phyloP scores from a whole-genome alignment of 2,113 vertebrate genomes.

The Chionodraco myersi region DNA sequence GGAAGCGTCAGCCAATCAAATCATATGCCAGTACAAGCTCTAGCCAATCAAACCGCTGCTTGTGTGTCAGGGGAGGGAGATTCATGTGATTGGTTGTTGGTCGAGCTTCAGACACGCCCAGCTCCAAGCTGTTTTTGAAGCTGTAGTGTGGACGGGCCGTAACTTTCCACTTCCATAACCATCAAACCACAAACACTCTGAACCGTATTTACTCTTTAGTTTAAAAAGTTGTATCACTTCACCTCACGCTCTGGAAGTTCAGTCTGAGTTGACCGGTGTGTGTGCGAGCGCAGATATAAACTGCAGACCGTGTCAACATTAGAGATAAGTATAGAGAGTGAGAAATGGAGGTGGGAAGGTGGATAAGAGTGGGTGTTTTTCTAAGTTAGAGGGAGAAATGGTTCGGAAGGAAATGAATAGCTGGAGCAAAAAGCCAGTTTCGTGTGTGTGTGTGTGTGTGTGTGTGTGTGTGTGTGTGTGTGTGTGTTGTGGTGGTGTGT shows the following conservation, averaged over 20 bases:
- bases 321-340: constrained; percentile 46
- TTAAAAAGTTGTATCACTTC: constrained; percentile 47
- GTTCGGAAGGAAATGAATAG: constrained; percentile 56
- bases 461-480: too few relatives aligned
- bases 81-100: too few relatives aligned
- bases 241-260: constrained; percentile 42
- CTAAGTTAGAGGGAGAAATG: constrained; percentile 34
- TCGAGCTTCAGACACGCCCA: too few relatives aligned
- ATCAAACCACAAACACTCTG: constrained; percentile 56
- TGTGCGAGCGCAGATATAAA: constrained; percentile 21
- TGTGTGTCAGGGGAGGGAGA: too few relatives aligned
- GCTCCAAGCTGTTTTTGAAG: too few relatives aligned
- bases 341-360: constrained; percentile 50
- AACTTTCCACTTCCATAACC: constrained; percentile 56
- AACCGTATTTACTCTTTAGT: constrained; percentile 50
- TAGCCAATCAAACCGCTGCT: too few relatives aligned
- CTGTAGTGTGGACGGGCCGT: neutral
- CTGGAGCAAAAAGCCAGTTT: constrained; percentile 31
- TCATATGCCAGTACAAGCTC: too few relatives aligned
- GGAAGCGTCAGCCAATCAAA: too few relatives aligned
- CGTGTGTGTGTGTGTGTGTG: constrained; percentile 27
- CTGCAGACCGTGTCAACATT: constrained; percentile 34
- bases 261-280: constrained; percentile 40
- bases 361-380: constrained; percentile 59
- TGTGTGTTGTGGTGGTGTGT: too few relatives aligned